Base-by-base conservation (phyloP, 2,888 invertebrate species). In the Drosophila barbarae region DNA sequence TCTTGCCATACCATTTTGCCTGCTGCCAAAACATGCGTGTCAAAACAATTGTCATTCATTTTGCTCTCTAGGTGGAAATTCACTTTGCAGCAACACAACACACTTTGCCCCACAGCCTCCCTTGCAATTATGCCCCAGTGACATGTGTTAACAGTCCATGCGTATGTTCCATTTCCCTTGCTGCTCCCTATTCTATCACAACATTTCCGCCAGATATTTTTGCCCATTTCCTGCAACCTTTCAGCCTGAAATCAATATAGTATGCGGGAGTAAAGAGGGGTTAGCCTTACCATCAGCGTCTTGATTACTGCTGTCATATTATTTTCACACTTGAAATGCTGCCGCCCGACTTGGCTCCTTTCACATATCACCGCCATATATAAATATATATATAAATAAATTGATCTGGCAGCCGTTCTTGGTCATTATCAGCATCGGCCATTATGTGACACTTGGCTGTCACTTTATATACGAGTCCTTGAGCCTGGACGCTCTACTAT, bases 271-370 rank as follows among this genome's bases (percentile, higher is more conserved):
- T 12, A 23, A 47, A 4, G 58, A 53, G 60, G 36, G 42, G 61
- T 26, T 60, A 38, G 58, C 58, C 26, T 34, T 46, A 35, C 52
- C 52, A 59, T 65, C 71, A 65, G 38, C 64, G 61, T 69, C 72
- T 73, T 78, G 84, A 84, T 83, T 78, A 81, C 81, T 67, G 63
- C 74, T 81, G 81, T 81, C 84, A 78, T 81, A 78, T 84, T 78
- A 84, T 84, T 75, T 81, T 78, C 78, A 81, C 84, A 81, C 81
- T 84, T 77, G 69, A 81, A 79, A 78, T 77, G 66, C 55, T 61
- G 53, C 73, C 58, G 49, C 42, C 46, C 42, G 26, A 28, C 57
- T 39, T 21, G 23, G 36, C 41, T 12, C 32, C 41, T 12, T 26
- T 28, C 34, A 15, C 34, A 32, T 34, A 30, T 52, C 50, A 38